phyloP scores from a whole-genome alignment of 2,888 invertebrate species.

The Standfussiana lucernea region DNA sequence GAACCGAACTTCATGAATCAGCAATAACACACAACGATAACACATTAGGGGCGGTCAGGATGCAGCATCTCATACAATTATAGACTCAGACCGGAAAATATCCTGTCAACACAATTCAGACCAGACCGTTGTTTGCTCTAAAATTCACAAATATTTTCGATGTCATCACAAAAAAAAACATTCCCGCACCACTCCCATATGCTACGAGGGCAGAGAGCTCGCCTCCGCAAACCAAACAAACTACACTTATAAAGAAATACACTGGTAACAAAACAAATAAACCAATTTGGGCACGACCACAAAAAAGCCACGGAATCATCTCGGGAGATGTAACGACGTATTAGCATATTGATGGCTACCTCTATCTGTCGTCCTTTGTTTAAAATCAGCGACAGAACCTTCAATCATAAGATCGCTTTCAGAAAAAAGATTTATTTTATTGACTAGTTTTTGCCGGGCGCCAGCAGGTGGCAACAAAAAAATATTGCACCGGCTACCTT shows the following conservation, averaged over 20 bases:
- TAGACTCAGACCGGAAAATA: constrained; percentile 68
- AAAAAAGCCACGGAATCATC: constrained; percentile 83
- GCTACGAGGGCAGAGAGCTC: constrained; percentile 71
- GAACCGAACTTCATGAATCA: constrained; percentile 75
- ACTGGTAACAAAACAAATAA: constrained; percentile 89
- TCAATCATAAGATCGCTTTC: constrained; percentile 88
- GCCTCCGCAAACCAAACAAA: constrained; percentile 86
- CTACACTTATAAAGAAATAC: constrained; percentile 84
- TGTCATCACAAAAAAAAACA: constrained; percentile 58
- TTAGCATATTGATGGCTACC: constrained; percentile 89
- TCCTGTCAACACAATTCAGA: constrained; percentile 67
- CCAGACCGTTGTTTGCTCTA: constrained; percentile 65
- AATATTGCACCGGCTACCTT: constrained; percentile 68
- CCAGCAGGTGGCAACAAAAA: constrained; percentile 85
- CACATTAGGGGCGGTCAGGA: constrained; percentile 78
- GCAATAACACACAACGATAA: constrained; percentile 70
- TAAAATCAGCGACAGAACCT: constrained; percentile 89
- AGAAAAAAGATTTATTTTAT: constrained; percentile 83
- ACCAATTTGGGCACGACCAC: constrained; percentile 85
- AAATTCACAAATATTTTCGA: constrained; percentile 69
- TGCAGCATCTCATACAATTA: constrained; percentile 59
- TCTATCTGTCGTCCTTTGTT: constrained; percentile 88
- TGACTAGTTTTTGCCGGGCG: constrained; percentile 80
- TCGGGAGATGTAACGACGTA: constrained; percentile 81
- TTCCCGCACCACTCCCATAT: constrained; percentile 75